phyloP scores from a whole-genome alignment of 2,888 invertebrate genomes.

The Pseudococcus jackbeardsleyi region DNA sequence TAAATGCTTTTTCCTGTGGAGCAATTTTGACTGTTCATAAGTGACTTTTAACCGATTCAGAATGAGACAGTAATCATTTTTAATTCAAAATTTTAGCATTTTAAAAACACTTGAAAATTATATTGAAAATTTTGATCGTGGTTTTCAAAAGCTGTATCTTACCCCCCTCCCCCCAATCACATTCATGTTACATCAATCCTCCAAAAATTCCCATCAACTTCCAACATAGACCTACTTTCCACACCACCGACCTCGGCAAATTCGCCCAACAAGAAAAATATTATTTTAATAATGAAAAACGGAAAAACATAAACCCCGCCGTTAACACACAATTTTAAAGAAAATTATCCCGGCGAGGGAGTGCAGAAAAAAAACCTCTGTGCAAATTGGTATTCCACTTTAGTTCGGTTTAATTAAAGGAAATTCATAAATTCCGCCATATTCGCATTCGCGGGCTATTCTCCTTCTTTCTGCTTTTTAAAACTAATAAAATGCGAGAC shows the following conservation, averaged over 20 bases:
- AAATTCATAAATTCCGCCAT: conserved; percentile 50
- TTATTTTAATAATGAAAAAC: conserved; percentile 55
- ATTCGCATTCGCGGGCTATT: conserved; percentile 1
- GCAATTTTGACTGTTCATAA: too few relatives aligned
- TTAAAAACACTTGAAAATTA: too few relatives aligned
- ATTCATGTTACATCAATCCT: too few relatives aligned
- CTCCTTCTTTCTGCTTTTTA: not conserved
- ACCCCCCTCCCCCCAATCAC: too few relatives aligned
- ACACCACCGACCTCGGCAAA: not conserved
- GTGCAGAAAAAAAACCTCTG: conserved; percentile 1
- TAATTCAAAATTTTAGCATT: too few relatives aligned
- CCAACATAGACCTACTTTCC: too few relatives aligned
- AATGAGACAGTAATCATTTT: too few relatives aligned
- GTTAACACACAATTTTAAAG: conserved; percentile 32
- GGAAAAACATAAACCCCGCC: conserved; percentile 39
- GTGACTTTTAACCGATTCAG: too few relatives aligned
- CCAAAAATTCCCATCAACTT: too few relatives aligned
- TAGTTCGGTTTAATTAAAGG: conserved; percentile 56
- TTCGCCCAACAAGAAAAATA: conserved; percentile 27
- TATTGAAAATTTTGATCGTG: too few relatives aligned
- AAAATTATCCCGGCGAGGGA: not conserved
- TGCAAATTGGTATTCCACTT: conserved; percentile 52
- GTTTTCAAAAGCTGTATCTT: too few relatives aligned
- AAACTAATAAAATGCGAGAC: conserved; percentile 52
- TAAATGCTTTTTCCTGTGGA: too few relatives aligned